phyloP scores from a whole-genome alignment of 2,113 vertebrate species.

The Dolichotis patagonum region DNA sequence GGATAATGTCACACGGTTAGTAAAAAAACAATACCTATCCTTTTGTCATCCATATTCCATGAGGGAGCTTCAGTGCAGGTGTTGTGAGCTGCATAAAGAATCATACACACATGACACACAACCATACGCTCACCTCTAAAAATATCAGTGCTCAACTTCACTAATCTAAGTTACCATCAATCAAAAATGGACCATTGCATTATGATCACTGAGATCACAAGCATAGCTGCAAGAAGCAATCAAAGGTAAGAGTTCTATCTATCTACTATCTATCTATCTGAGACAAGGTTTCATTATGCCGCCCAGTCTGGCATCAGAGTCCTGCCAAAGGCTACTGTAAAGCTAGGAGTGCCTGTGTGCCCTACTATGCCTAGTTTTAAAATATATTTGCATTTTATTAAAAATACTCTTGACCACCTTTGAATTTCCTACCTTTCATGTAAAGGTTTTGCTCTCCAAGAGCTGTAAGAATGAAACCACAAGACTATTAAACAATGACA shows the following conservation, averaged over 20 bases:
- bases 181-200: slow-evolving; percentile 4
- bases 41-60: not conserved
- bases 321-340: not conserved
- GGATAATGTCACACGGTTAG: not conserved
- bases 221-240: not conserved
- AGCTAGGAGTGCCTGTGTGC: not conserved
- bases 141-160: not conserved
- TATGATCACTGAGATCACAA: not conserved
- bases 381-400: not conserved
- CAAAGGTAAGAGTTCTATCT: not conserved
- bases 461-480: not conserved
- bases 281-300: not conserved
- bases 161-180: not conserved
- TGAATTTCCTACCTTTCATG: not conserved
- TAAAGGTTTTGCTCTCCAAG: not conserved
- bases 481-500: not conserved
- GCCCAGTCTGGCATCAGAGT: not conserved
- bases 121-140: not conserved
- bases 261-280: not conserved
- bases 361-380: not conserved
- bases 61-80: not conserved
- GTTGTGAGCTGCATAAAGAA: not conserved
- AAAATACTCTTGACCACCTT: not conserved
- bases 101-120: not conserved
- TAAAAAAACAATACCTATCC: not conserved